A percentile compares a stretch with the other conserved stretches of the same genome.
These are phyloP conservation scores for Caenorhabditis inopinata DNA, from an alignment of 1,140 invertebrate genomes.

Conservation along the genomic window DNA sequence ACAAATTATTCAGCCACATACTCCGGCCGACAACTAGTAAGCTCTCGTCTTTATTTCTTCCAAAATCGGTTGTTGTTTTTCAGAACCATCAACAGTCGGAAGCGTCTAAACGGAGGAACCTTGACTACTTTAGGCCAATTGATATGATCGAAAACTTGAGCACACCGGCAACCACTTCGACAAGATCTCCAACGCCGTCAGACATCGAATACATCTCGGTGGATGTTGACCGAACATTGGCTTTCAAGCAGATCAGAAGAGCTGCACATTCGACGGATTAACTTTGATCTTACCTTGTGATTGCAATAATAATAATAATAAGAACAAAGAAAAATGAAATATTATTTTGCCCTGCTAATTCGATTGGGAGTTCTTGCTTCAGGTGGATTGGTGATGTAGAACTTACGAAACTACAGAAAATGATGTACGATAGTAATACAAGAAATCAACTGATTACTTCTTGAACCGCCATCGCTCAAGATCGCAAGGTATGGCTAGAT, in stretches of 20 bases:
- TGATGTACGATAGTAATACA: too few species aligned
- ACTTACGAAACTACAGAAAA: too few species aligned
- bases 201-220: slow-evolving; percentile 6
- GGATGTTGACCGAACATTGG: slow-evolving; percentile 3
- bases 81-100: background rate
- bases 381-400: too few species aligned
- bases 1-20: background rate
- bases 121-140: background rate
- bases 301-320: too few species aligned
- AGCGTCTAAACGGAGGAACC: background rate
- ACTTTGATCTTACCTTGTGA: background rate
- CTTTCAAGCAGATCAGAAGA: background rate
- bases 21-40: background rate
- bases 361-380: too few species aligned
- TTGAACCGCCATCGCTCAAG: too few species aligned
- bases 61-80: background rate
- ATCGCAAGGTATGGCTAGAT: too few species aligned
- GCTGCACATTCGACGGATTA: background rate
- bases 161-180: background rate
- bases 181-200: slow-evolving; percentile 2
- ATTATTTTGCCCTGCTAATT: too few species aligned
- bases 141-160: background rate
- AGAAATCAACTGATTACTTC: too few species aligned
- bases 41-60: too few species aligned
- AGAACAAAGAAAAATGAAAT: too few species aligned